Evolutionary conservation across 2,888 invertebrate genomes (phyloP).

Genomic region (Tyria jacobaeae): DNA sequence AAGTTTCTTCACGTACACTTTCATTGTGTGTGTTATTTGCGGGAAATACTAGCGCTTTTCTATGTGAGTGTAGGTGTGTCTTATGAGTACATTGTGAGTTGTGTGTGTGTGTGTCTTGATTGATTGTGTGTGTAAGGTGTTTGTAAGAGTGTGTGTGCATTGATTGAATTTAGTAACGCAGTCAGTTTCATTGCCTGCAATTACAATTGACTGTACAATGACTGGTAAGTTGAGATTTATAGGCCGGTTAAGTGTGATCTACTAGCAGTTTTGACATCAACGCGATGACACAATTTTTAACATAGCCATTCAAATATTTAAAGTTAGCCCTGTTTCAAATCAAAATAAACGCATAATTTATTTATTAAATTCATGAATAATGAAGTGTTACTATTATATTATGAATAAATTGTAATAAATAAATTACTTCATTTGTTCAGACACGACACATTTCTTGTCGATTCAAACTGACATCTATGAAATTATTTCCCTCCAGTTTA

Average conservation of each 20-base stretch:
- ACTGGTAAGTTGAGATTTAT: constrained; percentile 37
- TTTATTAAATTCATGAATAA: no score
- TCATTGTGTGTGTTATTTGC: constrained; percentile 21
- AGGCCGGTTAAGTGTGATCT: constrained; percentile 44
- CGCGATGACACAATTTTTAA: neutral
- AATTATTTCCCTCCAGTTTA: no score
- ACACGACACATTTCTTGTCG: no score
- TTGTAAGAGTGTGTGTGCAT: constrained; percentile 20
- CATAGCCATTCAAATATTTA: no score
- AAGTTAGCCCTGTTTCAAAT: no score
- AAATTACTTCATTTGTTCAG: no score
- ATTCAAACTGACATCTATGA: no score
- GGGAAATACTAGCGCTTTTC: constrained; percentile 14
- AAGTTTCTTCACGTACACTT: constrained; percentile 32
- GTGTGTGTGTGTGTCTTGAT: constrained; percentile 20
- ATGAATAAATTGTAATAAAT: no score
- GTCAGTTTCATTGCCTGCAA: constrained; percentile 61
- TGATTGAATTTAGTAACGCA: constrained; percentile 58
- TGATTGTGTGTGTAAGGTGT: constrained; percentile 1
- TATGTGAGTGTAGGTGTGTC: no score
- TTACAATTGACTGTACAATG: constrained; percentile 60
- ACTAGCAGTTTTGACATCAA: neutral
- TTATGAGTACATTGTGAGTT: neutral
- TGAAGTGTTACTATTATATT: no score
- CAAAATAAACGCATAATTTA: no score